These are phyloP conservation scores for Peromyscus nudipes DNA, from an alignment of 2,797 vertebrate genomes.

Conservation along the genomic window DNA sequence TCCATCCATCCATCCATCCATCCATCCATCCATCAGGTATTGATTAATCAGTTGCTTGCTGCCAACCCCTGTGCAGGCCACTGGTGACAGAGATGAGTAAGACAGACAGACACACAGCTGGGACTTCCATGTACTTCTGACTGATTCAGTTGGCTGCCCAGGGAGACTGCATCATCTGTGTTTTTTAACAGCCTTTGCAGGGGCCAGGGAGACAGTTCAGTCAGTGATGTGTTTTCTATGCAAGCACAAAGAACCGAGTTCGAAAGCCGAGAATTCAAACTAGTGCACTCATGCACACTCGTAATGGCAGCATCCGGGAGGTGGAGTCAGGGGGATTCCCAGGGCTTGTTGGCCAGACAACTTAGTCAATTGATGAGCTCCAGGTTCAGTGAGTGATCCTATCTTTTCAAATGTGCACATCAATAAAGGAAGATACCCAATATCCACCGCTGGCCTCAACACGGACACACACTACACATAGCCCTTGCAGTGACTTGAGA, in stretches of 20 bases:
- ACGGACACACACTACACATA: neutral
- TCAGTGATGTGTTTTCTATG: neutral
- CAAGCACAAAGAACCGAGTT: neutral
- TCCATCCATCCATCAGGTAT: neutral
- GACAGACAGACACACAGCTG: neutral
- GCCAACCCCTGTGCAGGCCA: neutral
- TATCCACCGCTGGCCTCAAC: neutral
- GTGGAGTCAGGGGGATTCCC: neutral
- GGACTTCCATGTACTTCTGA: neutral
- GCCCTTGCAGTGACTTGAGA: neutral
- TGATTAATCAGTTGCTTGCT: neutral
- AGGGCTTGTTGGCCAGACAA: neutral
- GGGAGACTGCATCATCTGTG: neutral
- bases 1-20: neutral
- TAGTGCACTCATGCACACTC: too few species aligned
- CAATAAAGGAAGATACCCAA: neutral
- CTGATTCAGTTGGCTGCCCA: neutral
- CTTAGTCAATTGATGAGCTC: neutral
- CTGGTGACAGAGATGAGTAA: neutral
- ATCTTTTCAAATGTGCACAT: neutral
- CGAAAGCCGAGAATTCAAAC: neutral
- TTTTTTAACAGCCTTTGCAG: slow-evolving; percentile 21
- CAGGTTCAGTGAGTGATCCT: neutral
- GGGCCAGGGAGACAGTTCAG: neutral
- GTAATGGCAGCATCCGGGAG: neutral